phyloP scores from a whole-genome alignment of 2,797 vertebrate genomes.

The Balearica regulorum region DNA sequence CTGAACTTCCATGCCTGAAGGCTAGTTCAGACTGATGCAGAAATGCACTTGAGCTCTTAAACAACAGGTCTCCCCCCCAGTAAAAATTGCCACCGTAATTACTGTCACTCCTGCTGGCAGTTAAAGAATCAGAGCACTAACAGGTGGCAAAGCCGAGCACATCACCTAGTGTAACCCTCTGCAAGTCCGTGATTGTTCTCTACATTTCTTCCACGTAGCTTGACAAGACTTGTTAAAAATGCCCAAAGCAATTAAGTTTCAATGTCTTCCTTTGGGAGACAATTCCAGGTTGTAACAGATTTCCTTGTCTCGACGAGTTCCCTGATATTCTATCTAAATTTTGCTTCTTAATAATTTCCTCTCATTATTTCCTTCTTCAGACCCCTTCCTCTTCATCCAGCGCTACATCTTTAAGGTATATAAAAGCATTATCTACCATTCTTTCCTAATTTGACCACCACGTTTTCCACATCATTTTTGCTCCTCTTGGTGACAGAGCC shows the following conservation, averaged over 20 bases:
- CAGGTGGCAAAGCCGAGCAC: background rate
- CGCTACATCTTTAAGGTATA: background rate
- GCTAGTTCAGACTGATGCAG: accelerated
- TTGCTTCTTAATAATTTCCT: slow-evolving; percentile 25
- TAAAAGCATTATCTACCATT: background rate
- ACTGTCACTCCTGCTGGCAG: background rate
- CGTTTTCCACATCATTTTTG: background rate
- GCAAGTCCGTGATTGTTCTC: background rate
- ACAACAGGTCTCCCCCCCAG: background rate
- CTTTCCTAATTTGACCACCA: background rate
- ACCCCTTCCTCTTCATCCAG: background rate
- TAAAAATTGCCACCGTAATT: background rate
- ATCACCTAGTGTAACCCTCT: background rate
- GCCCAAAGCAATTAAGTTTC: slow-evolving; percentile 29
- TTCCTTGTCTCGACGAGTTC: background rate
- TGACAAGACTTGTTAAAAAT: slow-evolving; percentile 25
- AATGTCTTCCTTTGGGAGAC: background rate
- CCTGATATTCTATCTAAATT: slow-evolving; percentile 14
- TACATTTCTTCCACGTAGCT: background rate
- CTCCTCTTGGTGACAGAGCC: background rate
- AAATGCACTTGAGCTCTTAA: background rate
- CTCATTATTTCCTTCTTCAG: slow-evolving; percentile 13
- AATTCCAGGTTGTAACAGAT: background rate
- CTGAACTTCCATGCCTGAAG: background rate
- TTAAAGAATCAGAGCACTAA: background rate